Evolutionary conservation across 2,888 invertebrate genomes (phyloP).

Genomic region (Scaptomyza parva): DNA sequence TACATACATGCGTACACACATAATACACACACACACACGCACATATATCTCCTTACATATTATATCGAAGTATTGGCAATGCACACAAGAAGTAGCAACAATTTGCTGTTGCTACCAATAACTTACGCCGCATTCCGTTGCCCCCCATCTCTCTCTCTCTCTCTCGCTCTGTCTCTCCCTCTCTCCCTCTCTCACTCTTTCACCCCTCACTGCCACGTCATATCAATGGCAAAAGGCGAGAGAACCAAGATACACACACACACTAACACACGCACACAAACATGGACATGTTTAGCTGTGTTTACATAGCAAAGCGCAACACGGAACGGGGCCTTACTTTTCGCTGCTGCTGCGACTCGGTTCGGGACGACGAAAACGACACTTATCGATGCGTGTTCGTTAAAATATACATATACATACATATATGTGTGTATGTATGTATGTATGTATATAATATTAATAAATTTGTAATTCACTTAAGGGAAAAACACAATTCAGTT

Average conservation of each 20-base stretch:
- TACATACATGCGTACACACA: too few relatives aligned
- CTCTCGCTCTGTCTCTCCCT: not conserved
- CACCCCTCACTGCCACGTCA: constrained; percentile 6
- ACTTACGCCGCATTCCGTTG: constrained; percentile 1
- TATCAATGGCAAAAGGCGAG: constrained; percentile 34
- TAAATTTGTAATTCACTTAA: constrained; percentile 27
- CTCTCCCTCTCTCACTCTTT: not conserved
- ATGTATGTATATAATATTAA: too few relatives aligned
- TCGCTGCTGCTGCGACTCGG: constrained; percentile 47
- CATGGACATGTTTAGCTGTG: constrained; percentile 56
- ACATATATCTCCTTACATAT: not conserved
- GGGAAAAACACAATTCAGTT: constrained; percentile 26
- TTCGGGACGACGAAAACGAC: constrained; percentile 48
- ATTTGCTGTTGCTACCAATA: constrained; percentile 37
- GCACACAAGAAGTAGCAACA: constrained; percentile 46
- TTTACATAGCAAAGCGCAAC: constrained; percentile 73
- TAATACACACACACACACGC: too few relatives aligned
- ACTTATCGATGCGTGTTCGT: constrained; percentile 65
- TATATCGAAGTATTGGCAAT: constrained; percentile 35
- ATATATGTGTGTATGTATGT: not conserved
- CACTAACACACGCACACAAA: constrained; percentile 13
- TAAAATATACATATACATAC: constrained; percentile 14
- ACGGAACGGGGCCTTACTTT: constrained; percentile 70
- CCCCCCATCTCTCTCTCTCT: constrained; percentile 1
- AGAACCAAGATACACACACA: constrained; percentile 8